Conservation (phyloP, 2,888 invertebrate species). For the Sesia bembeciformis region DNA sequence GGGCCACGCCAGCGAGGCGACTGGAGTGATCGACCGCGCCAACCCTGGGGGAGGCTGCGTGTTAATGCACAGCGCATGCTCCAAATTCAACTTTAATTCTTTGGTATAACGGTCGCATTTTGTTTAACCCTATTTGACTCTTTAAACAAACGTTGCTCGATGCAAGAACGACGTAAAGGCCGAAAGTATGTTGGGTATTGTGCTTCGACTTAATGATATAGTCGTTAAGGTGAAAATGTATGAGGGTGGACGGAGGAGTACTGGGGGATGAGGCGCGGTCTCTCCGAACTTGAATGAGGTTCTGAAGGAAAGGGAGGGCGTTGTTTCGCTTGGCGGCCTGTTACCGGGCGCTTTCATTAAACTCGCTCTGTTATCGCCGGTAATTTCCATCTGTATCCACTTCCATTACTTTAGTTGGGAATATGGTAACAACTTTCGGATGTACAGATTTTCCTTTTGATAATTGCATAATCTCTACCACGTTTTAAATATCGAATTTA, state of each 20-base stretch:
- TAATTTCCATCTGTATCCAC: neutral
- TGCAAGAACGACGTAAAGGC: constrained; percentile 1
- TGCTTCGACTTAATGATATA: constrained; percentile 13
- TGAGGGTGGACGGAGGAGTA: constrained; percentile 17
- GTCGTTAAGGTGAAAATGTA: constrained; percentile 22
- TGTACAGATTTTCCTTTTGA: neutral
- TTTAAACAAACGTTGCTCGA: neutral
- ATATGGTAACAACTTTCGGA: neutral
- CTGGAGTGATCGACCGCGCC: constrained; percentile 69
- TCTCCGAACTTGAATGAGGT: constrained; percentile 43
- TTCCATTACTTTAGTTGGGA: neutral
- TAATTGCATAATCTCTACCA: too few species aligned
- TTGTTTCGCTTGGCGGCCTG: constrained; percentile 41
- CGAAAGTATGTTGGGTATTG: neutral
- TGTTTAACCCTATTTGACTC: constrained; percentile 2
- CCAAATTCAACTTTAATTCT: constrained; percentile 22
- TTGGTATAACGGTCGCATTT: constrained; percentile 29
- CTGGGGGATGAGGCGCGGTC: constrained; percentile 53
- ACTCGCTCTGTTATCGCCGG: constrained; percentile 30
- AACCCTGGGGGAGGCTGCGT: constrained; percentile 71
- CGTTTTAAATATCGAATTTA: too few species aligned
- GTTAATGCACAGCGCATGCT: constrained; percentile 32
- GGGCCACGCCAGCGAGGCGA: constrained; percentile 66
- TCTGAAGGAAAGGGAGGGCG: constrained; percentile 45
- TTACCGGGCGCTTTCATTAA: constrained; percentile 49